A percentile compares a stretch with the other conserved stretches of the same genome.
These are phyloP conservation scores for Lophura nycthemera DNA, from an alignment of 2,113 vertebrate species.

Conservation along the genomic window DNA sequence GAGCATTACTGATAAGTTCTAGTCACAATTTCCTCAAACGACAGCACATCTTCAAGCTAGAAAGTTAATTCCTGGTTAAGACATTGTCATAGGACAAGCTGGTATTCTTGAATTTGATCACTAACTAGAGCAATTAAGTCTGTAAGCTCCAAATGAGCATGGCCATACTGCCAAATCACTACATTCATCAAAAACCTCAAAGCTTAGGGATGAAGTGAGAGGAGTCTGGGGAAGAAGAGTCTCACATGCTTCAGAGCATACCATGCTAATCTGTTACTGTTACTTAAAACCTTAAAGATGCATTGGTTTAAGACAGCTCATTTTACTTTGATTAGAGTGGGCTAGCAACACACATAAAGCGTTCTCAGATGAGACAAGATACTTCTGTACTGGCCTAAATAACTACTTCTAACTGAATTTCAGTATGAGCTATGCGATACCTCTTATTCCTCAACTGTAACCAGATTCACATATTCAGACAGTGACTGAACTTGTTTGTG, in stretches of 20 bases:
- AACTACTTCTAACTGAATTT: background rate
- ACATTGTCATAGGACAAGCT: background rate
- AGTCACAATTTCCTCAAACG: background rate
- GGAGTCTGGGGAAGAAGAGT: background rate
- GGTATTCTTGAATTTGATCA: background rate
- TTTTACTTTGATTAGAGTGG: background rate
- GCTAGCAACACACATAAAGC: background rate
- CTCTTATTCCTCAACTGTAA: background rate
- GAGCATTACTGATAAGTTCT: background rate
- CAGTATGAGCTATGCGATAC: background rate
- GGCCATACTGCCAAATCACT: background rate
- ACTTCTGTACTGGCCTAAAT: background rate
- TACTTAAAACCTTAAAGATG: background rate
- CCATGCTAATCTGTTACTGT: no score
- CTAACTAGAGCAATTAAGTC: background rate
- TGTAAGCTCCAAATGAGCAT: background rate
- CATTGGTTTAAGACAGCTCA: background rate
- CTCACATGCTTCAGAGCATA: background rate
- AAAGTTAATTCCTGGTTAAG: background rate
- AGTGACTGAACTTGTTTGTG: background rate
- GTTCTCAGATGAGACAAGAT: background rate
- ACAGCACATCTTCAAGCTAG: background rate
- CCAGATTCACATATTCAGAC: background rate
- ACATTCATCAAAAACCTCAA: background rate
- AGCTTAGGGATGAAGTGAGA: background rate